Evolutionary conservation across 2,113 vertebrate genomes (phyloP), one percentile per base, ranked within the genome.

Genomic region (Cyprinodon brontotheroides): DNA sequence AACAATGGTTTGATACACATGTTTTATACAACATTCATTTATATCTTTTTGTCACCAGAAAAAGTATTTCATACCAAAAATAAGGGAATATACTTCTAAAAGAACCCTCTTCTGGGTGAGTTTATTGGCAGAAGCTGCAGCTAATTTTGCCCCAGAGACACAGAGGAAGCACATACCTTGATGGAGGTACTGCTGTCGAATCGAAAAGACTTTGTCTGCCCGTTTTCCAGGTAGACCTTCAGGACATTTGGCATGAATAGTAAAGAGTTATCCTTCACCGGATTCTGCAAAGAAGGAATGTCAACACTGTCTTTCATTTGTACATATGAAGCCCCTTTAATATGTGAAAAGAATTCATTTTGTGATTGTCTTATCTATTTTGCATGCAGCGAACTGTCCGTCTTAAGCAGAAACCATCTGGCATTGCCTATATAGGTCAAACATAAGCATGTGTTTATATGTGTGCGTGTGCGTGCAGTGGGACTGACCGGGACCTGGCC

Each of bases 191-290:
- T 97, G 93, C 94, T 95, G 93, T 99, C 97, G 80, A 99, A 99
- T 78, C 97, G 97, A 83, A 99, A 99, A 29, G 98, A 99, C 91
- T 99, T 99, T 68, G 98, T 99, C 93, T 99, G 98, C 75, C 97
- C 98, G 59, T 98, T 99, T 95, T 99, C 98, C 90, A 99, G 94
- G 86, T 99, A 99, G 36, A 99, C 98, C 93, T 99, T 99, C 91
- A 99, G 92, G 92, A 99, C 97, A 90, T 98, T 99, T 95, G 97
- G 96, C 98, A 99, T 99, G 93, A 99, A 99, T 87, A 99, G 97
- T 83, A 99, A 97, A 3, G 96, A 95, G 86, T 98, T 97, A 91
- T 98, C 97, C 94, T 98, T 99, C 90, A 96, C 96, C 65, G 96
- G 95, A 93, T 98, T 97, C 97, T 99, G 92, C 36, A 79, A 79